Evolutionary conservation across 2,888 invertebrate genomes (phyloP), one percentile per base, ranked within the genome.

Genomic region (Dicyrtoma fusca): DNA sequence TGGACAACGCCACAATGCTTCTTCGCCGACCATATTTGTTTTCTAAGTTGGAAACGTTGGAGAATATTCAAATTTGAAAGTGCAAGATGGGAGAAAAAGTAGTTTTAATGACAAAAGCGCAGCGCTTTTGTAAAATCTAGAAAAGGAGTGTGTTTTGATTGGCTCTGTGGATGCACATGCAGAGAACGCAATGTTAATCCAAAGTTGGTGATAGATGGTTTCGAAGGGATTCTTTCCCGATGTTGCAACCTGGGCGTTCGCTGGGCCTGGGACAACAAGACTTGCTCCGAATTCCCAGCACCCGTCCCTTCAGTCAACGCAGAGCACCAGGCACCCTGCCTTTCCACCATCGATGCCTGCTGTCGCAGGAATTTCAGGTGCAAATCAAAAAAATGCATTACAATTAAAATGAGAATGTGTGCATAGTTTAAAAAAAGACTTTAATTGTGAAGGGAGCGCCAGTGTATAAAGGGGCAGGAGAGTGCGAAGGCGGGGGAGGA

Each of bases 301-400:
- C 86, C 88, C 0, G 86, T 88, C 51, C 81, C 85, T 1, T 87
- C 86, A 17, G 85, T 90, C 63, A 83, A 87, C 0, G 83, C 85
- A 6, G 84, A 87, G 49, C 88, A 89, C 81, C 88, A 89, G 79
- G 85, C 86, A 1, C 82, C 87, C 1, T 91, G 91, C 78, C 82
- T 88, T 51, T 87, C 88, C n/a, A 86, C 88, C 0, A 85, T 88
- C 25, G 87, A 87, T 70, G 87, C 89, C 44, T 91, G 90, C 81
- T 90, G 90, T 82, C 85, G 86, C 26, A 84, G 85, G 17, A 85
- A 86, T 77, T 82, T 86, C 68, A 85, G 87, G 85, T 85, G n/a
- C n/a, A n/a, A n/a, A n/a, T n/a, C n/a, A n/a, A n/a, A 82, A 74
- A 74, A 75, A 14, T 11, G 64, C 73, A 25, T 13, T 25, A n/a